Base-by-base conservation (phyloP, 2,888 invertebrate species). In the Orchesella flavescens region DNA sequence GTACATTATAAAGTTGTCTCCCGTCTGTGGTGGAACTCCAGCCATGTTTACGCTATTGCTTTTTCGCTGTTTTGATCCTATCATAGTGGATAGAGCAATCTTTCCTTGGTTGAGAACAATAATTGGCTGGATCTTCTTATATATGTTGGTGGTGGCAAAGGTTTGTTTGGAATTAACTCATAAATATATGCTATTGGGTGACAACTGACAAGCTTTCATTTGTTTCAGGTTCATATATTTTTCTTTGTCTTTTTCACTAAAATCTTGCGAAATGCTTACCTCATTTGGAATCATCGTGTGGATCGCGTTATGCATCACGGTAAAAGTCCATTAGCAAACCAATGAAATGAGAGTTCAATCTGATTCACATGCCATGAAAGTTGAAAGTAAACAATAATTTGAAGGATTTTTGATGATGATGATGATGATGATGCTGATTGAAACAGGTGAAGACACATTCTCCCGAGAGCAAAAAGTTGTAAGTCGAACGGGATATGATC, bases 231-330 rank as follows among this genome's bases (percentile, higher is more conserved):
- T 1, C 75, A 75, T 23, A 78, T 86, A 15, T 63, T 86, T 19
- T 59, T 85, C 17, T 86, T 83, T 61, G 17, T 82, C 21, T 75
- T 78, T 66, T 68, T 71, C 44, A 78, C 81, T 12, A 66, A 55
- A 19, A 59, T 86, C 10, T 21, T 86, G 3, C 53, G 63, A 43
- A 85, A 81, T 34, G 57, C 71, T 12, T 85, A 85, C 46, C 34
- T 53, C 12, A 75, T 79, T 15, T 86, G 84, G 84, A 86, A 86
- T 76, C 59, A 80, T 17, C 69, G 86, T 15, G 69, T 85, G 4
- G 84, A 86, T 46, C 53, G 72, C 15, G 85, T 85, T 2, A 34
- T 85, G 5, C 80, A 84, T 68, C 44, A 69, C 65, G 83, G 85
- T 83, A 55, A 34, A 34, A n/a, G n/a, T n/a, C n/a, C n/a, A n/a